These are phyloP conservation scores for Hydriomena furcata DNA, from an alignment of 2,888 invertebrate species.

Conservation along the genomic window DNA sequence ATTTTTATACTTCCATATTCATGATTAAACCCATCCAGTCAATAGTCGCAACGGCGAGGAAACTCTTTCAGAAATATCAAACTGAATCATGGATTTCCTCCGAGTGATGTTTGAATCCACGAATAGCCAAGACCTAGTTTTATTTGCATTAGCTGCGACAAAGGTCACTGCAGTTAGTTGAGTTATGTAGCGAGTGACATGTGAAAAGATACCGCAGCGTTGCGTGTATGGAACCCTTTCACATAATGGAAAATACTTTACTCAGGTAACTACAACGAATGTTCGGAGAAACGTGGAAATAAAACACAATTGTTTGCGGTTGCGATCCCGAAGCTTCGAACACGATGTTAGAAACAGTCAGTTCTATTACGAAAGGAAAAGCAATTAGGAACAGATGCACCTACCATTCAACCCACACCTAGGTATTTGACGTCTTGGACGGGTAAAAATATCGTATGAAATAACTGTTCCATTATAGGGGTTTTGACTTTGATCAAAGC, in stretches of 20 bases:
- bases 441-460: neutral
- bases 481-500: neutral
- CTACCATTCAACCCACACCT: neutral
- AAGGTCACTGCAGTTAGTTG: conserved; percentile 54
- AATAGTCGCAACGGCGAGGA: neutral
- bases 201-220: conserved; percentile 53
- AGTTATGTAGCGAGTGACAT: conserved; percentile 45
- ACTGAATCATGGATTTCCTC: conserved; percentile 37
- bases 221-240: conserved; percentile 47
- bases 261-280: neutral
- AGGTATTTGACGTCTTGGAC: neutral
- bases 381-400: conserved; percentile 6
- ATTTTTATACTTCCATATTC: neutral
- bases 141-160: conserved; percentile 48
- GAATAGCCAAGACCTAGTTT: conserved; percentile 60
- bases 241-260: conserved; percentile 2
- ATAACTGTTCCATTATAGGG: too few species aligned
- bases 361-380: conserved; percentile 7
- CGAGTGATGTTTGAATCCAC: conserved; percentile 46
- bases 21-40: neutral
- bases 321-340: neutral
- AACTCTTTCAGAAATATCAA: conserved; percentile 16
- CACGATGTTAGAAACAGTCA: conserved; percentile 1
- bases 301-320: neutral
- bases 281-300: conserved; percentile 7